These are phyloP conservation scores for Mormyrops boulengeri DNA, from an alignment of 2,797 vertebrate species.

Conservation along the genomic window DNA sequence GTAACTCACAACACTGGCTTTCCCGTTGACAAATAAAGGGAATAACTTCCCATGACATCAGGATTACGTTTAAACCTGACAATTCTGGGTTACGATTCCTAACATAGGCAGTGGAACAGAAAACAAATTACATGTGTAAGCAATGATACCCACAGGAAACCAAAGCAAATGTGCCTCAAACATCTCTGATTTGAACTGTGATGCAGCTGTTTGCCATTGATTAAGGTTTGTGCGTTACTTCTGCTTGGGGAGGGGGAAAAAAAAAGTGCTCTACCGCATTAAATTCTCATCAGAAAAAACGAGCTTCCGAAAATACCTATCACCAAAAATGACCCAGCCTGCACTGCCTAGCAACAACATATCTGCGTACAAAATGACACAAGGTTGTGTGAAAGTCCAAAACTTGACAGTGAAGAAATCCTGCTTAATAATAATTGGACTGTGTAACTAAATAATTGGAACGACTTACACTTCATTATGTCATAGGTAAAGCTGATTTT, in stretches of 20 bases:
- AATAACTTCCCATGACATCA: not conserved
- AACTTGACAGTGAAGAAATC: not conserved
- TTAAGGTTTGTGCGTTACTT: not conserved
- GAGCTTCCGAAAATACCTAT: not conserved
- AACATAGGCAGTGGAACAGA: not conserved
- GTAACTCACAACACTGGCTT: not conserved
- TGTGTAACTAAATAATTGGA: not conserved
- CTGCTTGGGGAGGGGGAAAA: not conserved
- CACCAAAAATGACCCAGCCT: not conserved
- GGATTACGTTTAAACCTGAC: not conserved
- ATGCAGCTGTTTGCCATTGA: not conserved
- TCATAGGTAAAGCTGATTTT: not conserved
- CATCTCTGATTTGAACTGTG: not conserved
- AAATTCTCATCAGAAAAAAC: not conserved
- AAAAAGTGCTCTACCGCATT: not conserved
- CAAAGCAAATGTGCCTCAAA: not conserved
- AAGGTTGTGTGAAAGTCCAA: not conserved
- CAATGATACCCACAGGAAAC: not conserved
- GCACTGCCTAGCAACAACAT: not conserved
- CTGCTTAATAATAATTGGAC: too few relatives aligned
- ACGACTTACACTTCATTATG: not conserved
- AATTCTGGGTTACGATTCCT: not conserved
- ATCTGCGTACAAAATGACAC: not conserved
- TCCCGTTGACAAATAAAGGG: not conserved
- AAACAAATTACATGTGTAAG: not conserved